phyloP scores from a whole-genome alignment of 2,113 vertebrate species.

The Gavia stellata region DNA sequence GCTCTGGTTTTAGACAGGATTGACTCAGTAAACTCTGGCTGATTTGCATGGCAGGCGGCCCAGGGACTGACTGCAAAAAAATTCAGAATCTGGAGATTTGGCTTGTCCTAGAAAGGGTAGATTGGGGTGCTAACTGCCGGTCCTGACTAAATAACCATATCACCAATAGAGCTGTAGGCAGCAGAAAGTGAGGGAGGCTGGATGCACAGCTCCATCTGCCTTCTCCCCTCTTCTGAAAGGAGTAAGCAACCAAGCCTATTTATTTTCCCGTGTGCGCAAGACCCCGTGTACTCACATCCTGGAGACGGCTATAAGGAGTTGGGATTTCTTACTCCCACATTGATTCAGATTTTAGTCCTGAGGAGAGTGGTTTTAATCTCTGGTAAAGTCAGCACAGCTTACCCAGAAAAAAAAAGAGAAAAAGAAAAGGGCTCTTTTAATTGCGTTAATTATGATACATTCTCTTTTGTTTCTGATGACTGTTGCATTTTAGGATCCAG shows the following conservation, averaged over 20 bases:
- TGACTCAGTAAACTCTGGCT: background rate
- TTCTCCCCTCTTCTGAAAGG: background rate
- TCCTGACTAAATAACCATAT: background rate
- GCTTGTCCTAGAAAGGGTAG: background rate
- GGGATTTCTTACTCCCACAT: background rate
- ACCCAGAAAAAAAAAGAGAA: background rate
- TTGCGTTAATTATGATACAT: constrained; percentile 55
- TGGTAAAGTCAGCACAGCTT: background rate
- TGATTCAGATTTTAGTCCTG: background rate
- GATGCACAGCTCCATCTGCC: background rate
- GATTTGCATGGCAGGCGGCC: background rate
- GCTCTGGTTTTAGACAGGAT: background rate
- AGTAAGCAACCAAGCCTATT: background rate
- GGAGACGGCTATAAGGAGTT: background rate
- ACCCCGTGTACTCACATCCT: background rate
- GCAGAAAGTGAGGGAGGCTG: background rate
- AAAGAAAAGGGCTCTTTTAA: constrained; percentile 23
- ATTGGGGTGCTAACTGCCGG: background rate
- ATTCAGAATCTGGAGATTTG: background rate
- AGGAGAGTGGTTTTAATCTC: background rate
- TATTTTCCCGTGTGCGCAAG: background rate
- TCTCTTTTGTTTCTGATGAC: constrained; percentile 59
- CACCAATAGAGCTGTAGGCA: background rate
- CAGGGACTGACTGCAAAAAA: background rate
- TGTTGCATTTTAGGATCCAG: constrained; percentile 57